Conservation (phyloP, 2,113 vertebrate genomes). For the Urocolius indicus region DNA sequence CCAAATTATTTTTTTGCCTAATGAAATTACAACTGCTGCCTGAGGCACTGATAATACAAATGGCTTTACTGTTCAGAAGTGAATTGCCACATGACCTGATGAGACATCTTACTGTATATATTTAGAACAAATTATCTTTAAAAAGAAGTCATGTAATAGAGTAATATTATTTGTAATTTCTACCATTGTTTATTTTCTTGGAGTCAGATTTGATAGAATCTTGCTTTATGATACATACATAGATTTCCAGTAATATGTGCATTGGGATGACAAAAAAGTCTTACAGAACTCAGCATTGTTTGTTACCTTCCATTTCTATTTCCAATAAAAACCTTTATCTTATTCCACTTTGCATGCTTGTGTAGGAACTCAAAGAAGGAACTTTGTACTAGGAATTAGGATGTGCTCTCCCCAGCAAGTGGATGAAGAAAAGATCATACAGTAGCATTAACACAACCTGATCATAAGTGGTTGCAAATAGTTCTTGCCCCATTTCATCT, state of each 20-base stretch:
- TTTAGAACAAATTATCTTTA: background rate
- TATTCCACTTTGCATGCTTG: background rate
- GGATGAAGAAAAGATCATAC: background rate
- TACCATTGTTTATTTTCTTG: background rate
- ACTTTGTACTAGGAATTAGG: background rate
- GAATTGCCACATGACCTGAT: background rate
- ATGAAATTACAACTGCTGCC: background rate
- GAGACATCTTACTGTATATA: background rate
- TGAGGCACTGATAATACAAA: background rate
- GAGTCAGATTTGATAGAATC: background rate
- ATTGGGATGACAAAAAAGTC: background rate
- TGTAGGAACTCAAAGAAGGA: background rate
- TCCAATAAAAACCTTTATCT: background rate
- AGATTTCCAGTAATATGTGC: background rate
- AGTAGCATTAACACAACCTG: background rate
- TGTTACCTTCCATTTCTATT: background rate
- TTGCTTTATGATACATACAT: background rate
- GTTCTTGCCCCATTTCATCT: background rate
- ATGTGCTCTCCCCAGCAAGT: rapidly evolving
- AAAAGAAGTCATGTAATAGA: background rate
- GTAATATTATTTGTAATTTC: background rate
- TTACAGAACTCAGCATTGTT: background rate
- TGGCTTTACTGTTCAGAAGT: background rate
- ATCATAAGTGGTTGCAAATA: background rate
- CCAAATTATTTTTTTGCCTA: constrained; percentile 10